Percentiles rank a stretch among this genome's conserved stretches.
phyloP scores from a whole-genome alignment of 2,888 invertebrate genomes.

The Yponomeuta sedellus region DNA sequence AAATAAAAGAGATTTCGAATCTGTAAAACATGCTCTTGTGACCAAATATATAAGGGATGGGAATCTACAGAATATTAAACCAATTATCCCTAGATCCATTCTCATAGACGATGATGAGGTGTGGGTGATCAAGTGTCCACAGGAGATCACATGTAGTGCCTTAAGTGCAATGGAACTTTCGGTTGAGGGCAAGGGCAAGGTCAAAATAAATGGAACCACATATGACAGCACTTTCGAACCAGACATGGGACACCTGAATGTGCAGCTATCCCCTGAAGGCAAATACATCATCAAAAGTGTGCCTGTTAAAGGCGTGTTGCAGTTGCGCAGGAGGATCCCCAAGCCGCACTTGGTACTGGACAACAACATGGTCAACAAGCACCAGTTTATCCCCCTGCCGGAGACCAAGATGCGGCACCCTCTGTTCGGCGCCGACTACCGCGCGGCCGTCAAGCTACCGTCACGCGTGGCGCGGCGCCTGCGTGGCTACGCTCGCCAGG shows the following conservation, averaged over 20 bases:
- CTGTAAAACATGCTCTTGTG: not conserved
- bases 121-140: slow-evolving; percentile 52
- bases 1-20: slow-evolving; percentile 28
- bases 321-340: slow-evolving; percentile 49
- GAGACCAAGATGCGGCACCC: slow-evolving; percentile 61
- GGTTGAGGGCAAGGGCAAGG: slow-evolving; percentile 44
- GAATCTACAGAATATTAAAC: not conserved
- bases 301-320: slow-evolving; percentile 34
- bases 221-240: slow-evolving; percentile 41
- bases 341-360: slow-evolving; percentile 45
- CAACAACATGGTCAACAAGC: slow-evolving; percentile 35
- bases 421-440: slow-evolving; percentile 54
- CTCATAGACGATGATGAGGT: slow-evolving; percentile 32
- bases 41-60: not conserved
- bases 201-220: slow-evolving; percentile 48
- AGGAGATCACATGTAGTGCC: slow-evolving; percentile 36
- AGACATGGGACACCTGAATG: slow-evolving; percentile 26
- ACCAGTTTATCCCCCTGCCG: slow-evolving; percentile 44
- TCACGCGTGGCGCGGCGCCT: slow-evolving; percentile 35
- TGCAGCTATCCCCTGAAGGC: slow-evolving; percentile 28
- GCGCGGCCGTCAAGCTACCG: slow-evolving; percentile 46
- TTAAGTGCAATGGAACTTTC: slow-evolving; percentile 36
- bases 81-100: not conserved
- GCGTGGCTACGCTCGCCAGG: slow-evolving; percentile 22
- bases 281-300: slow-evolving; percentile 35